These are phyloP conservation scores for Rhingia campestris DNA, from an alignment of 2,888 invertebrate genomes.

Conservation along the genomic window DNA sequence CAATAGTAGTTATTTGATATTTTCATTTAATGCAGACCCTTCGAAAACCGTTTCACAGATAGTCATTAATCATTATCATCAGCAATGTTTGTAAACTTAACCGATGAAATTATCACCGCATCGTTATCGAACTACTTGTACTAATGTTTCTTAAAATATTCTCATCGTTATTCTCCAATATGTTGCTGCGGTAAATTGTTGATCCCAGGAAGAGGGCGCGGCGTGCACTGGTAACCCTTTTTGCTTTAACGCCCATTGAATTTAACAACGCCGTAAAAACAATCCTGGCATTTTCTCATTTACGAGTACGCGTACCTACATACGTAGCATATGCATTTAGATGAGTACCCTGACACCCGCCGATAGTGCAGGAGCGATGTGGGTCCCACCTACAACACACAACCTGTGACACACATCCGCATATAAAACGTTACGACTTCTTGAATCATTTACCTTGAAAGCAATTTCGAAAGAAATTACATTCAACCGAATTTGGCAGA, in stretches of 20 bases:
- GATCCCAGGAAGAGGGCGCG: conserved; percentile 28
- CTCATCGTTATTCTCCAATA: conserved; percentile 47
- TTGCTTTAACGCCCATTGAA: conserved; percentile 69
- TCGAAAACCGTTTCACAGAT: background rate
- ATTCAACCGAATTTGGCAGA: conserved; percentile 71
- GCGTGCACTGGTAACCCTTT: conserved; percentile 39
- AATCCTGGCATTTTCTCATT: conserved; percentile 72
- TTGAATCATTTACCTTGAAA: conserved; percentile 74
- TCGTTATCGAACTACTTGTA: conserved; percentile 31
- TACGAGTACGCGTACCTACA: background rate
- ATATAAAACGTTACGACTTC: conserved; percentile 73
- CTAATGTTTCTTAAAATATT: conserved; percentile 66
- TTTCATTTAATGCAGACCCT: background rate
- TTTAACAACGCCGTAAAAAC: conserved; percentile 71
- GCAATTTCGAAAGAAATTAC: conserved; percentile 74
- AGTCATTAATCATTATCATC: background rate
- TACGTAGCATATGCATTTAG: conserved; percentile 65
- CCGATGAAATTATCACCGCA: conserved; percentile 34
- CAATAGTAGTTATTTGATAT: too few relatives aligned
- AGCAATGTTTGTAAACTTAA: background rate
- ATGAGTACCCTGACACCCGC: conserved; percentile 28
- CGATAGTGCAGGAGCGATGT: conserved; percentile 33
- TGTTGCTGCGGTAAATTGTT: conserved; percentile 20
- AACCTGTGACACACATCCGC: conserved; percentile 63
- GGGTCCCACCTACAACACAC: conserved; percentile 30